phyloP scores from a whole-genome alignment of 2,113 vertebrate genomes.

The Zeus faber region DNA sequence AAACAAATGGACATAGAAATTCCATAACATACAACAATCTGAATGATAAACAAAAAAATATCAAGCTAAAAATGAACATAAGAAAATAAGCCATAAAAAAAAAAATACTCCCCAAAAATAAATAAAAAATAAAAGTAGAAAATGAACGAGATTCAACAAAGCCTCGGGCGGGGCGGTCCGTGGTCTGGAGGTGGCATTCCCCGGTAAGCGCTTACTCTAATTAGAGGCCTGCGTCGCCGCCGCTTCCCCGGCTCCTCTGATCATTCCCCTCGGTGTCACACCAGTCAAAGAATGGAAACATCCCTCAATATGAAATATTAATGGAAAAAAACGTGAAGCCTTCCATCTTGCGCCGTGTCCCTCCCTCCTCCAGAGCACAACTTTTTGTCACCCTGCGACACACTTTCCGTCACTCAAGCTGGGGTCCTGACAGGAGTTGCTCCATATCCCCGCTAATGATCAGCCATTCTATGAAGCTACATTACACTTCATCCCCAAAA shows the following conservation, averaged over 20 bases:
- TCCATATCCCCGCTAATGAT: constrained; percentile 58
- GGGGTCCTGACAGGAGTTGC: constrained; percentile 38
- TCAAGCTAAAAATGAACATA: no score
- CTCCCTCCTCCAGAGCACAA: constrained; percentile 18
- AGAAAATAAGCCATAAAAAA: no score
- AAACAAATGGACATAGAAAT: no score
- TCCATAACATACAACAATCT: no score
- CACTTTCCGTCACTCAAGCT: constrained; percentile 49
- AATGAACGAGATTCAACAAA: no score
- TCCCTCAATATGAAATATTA: constrained; percentile 5
- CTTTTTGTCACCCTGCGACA: constrained; percentile 46
- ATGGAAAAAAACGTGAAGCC: constrained; percentile 19
- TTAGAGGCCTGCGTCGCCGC: constrained; percentile 21
- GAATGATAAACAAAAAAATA: no score
- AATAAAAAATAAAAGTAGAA: no score
- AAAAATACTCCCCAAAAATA: no score
- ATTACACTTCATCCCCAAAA: constrained; percentile 41
- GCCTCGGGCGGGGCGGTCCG: no score
- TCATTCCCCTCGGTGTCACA: constrained; percentile 21
- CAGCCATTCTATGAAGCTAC: constrained; percentile 56
- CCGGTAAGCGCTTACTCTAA: constrained; percentile 5
- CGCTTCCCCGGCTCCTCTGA: constrained; percentile 12
- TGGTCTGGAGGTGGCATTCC: no score
- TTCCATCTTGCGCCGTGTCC: constrained; percentile 4
- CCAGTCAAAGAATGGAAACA: constrained; percentile 21